Conservation (phyloP, 2,888 invertebrate genomes). For the Pyrrhosoma nymphula region DNA sequence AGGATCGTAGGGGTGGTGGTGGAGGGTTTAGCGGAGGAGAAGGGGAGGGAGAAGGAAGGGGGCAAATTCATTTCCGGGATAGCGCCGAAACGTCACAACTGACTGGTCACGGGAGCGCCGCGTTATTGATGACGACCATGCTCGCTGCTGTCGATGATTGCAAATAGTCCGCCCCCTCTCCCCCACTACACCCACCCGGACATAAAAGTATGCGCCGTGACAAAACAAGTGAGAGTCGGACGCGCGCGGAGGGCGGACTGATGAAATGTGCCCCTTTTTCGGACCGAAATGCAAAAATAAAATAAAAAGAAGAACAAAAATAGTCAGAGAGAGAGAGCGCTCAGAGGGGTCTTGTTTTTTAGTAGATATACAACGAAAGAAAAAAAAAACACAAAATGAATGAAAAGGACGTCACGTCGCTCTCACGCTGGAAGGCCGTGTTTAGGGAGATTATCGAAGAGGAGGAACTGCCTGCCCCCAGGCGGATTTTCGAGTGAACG, state of each 20-base stretch:
- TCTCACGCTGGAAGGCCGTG: neutral
- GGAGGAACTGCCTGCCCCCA: neutral
- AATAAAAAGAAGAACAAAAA: neutral
- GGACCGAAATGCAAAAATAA: slow-evolving; percentile 23
- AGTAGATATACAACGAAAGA: neutral
- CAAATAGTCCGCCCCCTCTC: slow-evolving; percentile 47
- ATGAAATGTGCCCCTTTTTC: neutral
- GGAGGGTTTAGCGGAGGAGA: neutral
- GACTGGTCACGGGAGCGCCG: slow-evolving; percentile 59
- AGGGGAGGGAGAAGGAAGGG: neutral
- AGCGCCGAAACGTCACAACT: slow-evolving; percentile 56
- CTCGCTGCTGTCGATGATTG: slow-evolving; percentile 55
- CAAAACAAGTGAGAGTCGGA: slow-evolving; percentile 49
- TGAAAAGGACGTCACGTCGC: neutral
- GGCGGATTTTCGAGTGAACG: slow-evolving; percentile 16
- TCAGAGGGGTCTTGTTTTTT: neutral
- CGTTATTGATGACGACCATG: slow-evolving; percentile 54
- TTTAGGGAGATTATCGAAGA: slow-evolving; percentile 37
- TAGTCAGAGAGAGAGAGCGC: neutral
- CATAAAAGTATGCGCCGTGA: slow-evolving; percentile 58
- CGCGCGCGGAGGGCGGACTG: neutral
- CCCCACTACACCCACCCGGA: neutral
- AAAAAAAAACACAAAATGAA: neutral
- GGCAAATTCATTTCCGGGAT: slow-evolving; percentile 59
- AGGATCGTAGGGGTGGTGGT: neutral